Evolutionary conservation across 2,113 vertebrate genomes (phyloP), one percentile per base, ranked within the genome.

Genomic region (Pristiophorus japonicus): DNA sequence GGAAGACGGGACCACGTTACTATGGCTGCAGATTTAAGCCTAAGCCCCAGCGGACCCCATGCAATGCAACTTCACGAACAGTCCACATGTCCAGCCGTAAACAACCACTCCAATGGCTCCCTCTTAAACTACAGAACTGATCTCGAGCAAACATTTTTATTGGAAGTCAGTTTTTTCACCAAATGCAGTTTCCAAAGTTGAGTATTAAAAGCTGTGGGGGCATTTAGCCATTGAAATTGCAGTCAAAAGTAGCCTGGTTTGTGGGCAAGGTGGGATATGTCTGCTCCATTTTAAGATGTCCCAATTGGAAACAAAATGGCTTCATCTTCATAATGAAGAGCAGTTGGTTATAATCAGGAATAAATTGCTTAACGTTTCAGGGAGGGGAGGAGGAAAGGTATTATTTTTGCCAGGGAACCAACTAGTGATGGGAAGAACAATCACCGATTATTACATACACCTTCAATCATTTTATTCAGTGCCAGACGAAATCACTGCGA

Each of bases 381-480:
- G 1, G n/a, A 47, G 20, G 16, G 27, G 30, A n/a, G n/a, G n/a
- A n/a, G n/a, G n/a, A n/a, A n/a, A n/a, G n/a, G n/a, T n/a, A n/a
- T n/a, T n/a, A n/a, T n/a, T 62, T 92, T 22, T 22, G 8, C 59
- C 55, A 63, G 6, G 4, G 62, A 63, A 14, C 4, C 59, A 92
- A 63, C n/a, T 10, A 38, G 16, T 45, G 4, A 81, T 45, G 22
- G 38, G 14, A 81, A 81, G 38, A 42, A 22, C 20, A 18, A 91
- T 91, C 59, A 91, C 59, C 88, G 38, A 38, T 92, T 8, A 38
- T n/a, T n/a, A 38, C n/a, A 63, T 91, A 63, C 20, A 38, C 88
- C n/a, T 59, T n/a, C 87, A 91, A 59, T 59, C 62, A 62, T 63
- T 92, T 38, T 63, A 38, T 63, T 92, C 59, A 92, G 88, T 92